Percentiles rank a stretch among this genome's conserved stretches.
Evolutionary conservation across 2,888 invertebrate genomes (phyloP).

Genomic region (Cancer borealis): DNA sequence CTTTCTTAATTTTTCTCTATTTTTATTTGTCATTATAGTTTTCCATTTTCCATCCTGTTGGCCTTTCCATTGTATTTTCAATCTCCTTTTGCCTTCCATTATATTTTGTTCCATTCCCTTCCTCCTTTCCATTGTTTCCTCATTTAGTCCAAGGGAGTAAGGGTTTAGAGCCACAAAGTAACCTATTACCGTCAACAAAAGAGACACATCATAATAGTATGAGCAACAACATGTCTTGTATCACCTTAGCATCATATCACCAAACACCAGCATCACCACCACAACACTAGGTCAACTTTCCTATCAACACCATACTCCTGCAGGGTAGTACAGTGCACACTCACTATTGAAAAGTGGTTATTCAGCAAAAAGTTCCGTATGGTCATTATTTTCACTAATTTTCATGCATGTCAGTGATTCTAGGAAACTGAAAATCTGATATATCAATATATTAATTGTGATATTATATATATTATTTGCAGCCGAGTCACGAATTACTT

Average conservation of each 20-base stretch:
- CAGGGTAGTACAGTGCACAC: not conserved
- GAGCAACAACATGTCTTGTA: not conserved
- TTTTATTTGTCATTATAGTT: not conserved
- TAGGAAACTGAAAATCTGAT: not conserved
- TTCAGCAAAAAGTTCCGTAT: not conserved
- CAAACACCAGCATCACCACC: not conserved
- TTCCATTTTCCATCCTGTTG: not conserved
- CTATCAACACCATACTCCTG: not conserved
- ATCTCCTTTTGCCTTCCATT: not conserved
- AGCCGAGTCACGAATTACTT: not conserved
- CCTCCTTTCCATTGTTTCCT: not conserved
- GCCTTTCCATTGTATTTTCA: not conserved
- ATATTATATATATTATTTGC: not conserved
- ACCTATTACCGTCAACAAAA: not conserved
- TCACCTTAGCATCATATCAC: not conserved
- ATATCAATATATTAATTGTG: not conserved
- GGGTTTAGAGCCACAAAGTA: too few relatives aligned
- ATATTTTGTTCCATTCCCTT: not conserved
- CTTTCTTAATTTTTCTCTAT: not conserved
- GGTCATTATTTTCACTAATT: not conserved
- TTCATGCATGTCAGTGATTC: constrained; percentile 3
- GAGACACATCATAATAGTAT: not conserved
- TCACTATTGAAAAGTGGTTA: not conserved
- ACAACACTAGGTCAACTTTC: not conserved
- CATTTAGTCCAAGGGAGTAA: not conserved